A percentile compares a stretch with the other conserved stretches of the same genome.
phyloP scores from a whole-genome alignment of 2,797 vertebrate genomes.

The Gobio occitaniae region DNA sequence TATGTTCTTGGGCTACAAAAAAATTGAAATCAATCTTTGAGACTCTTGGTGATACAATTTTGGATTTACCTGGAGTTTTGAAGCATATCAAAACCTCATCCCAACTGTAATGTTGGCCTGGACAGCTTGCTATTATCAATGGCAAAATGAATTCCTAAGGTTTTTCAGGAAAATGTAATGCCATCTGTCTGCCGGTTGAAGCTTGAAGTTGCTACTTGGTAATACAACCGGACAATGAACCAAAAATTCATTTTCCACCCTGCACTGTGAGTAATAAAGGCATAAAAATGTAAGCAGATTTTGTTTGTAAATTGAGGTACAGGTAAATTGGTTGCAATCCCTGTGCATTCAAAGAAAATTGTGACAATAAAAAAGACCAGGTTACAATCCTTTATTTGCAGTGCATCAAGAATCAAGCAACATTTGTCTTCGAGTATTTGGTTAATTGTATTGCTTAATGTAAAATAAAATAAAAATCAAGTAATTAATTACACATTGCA shows the following conservation, averaged over 20 bases:
- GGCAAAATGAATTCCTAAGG: neutral
- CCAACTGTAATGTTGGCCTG: neutral
- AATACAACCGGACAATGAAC: neutral
- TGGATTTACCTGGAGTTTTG: neutral
- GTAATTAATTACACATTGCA: slow-evolving; percentile 41
- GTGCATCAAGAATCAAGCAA: slow-evolving; percentile 75
- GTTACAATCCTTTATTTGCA: slow-evolving; percentile 71
- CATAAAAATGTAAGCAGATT: neutral
- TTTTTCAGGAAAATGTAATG: neutral
- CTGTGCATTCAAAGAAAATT: neutral
- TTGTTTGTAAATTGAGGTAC: neutral
- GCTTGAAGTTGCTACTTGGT: neutral
- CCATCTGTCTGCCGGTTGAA: neutral
- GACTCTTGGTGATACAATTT: neutral
- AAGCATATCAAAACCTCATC: neutral
- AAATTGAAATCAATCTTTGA: neutral
- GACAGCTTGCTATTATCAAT: slow-evolving; percentile 1
- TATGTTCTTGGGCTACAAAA: neutral
- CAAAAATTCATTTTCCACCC: neutral
- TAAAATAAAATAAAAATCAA: slow-evolving; percentile 24
- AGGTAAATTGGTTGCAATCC: neutral
- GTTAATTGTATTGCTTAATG: slow-evolving; percentile 62
- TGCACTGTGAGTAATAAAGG: neutral
- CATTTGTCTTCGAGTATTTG: slow-evolving; percentile 63
- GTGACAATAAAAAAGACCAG: slow-evolving; percentile 10